Evolutionary conservation across 2,113 vertebrate species (phyloP).

Genomic region (Pycnonotus jocosus): DNA sequence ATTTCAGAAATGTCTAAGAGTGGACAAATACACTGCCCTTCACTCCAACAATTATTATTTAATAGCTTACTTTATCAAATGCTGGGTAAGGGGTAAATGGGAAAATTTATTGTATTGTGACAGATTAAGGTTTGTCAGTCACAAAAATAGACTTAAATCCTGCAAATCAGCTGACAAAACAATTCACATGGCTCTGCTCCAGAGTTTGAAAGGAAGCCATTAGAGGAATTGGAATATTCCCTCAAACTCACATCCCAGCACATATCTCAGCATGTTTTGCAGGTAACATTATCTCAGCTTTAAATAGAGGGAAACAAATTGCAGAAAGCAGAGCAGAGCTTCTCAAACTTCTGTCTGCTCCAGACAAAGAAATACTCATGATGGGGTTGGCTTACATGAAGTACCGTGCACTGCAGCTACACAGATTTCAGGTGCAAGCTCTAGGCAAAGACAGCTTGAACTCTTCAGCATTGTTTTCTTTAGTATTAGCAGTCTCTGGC

Average conservation of each 20-base stretch:
- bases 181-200: neutral
- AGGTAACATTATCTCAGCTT: neutral
- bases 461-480: neutral
- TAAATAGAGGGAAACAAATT: neutral
- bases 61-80: conserved; percentile 34
- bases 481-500: neutral
- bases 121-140: neutral
- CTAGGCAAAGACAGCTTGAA: neutral
- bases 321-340: neutral
- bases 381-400: neutral
- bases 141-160: neutral
- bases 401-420: neutral
- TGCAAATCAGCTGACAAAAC: neutral
- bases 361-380: neutral
- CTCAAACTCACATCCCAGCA: neutral
- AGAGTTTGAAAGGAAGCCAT: neutral
- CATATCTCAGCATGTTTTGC: neutral
- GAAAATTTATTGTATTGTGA: neutral
- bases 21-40: conserved; percentile 14
- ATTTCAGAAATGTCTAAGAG: conserved; percentile 29
- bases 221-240: neutral
- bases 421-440: neutral
- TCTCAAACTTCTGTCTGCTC: neutral
- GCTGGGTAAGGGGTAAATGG: neutral
- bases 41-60: conserved; percentile 25